Conservation (phyloP, 2,113 vertebrate genomes). For the Neotoma lepida region DNA sequence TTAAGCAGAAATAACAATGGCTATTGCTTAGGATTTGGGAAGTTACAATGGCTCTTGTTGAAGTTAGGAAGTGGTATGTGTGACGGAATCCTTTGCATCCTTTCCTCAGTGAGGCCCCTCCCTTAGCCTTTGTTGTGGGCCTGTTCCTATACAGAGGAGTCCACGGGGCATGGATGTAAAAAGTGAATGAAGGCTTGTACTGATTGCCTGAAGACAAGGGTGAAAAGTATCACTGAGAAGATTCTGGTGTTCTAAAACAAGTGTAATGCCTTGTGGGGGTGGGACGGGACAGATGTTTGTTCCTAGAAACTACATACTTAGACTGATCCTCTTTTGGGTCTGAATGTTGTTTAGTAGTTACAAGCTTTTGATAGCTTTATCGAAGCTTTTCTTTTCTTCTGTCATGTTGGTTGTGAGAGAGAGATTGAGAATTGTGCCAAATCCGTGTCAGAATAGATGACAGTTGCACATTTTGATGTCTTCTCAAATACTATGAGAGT, state of each 20-base stretch:
- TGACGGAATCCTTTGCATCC: background rate
- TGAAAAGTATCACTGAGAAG: background rate
- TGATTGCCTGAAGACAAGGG: background rate
- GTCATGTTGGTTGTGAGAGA: background rate
- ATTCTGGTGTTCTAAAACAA: background rate
- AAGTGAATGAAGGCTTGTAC: background rate
- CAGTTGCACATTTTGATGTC: background rate
- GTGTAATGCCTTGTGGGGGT: background rate
- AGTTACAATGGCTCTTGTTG: background rate
- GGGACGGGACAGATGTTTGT: background rate
- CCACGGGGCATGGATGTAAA: background rate
- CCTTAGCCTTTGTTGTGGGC: background rate
- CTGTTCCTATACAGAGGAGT: background rate
- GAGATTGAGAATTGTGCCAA: background rate
- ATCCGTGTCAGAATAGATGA: background rate
- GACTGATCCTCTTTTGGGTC: background rate
- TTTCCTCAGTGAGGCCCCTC: background rate
- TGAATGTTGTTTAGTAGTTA: background rate
- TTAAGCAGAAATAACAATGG: background rate
- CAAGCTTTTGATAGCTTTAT: background rate
- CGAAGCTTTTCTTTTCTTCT: background rate
- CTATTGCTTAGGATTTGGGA: background rate
- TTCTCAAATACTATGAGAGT: background rate
- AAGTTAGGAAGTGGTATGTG: background rate
- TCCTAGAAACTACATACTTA: background rate